Evolutionary conservation across 2,113 vertebrate species (phyloP).

Genomic region (Leucopsar rothschildi): DNA sequence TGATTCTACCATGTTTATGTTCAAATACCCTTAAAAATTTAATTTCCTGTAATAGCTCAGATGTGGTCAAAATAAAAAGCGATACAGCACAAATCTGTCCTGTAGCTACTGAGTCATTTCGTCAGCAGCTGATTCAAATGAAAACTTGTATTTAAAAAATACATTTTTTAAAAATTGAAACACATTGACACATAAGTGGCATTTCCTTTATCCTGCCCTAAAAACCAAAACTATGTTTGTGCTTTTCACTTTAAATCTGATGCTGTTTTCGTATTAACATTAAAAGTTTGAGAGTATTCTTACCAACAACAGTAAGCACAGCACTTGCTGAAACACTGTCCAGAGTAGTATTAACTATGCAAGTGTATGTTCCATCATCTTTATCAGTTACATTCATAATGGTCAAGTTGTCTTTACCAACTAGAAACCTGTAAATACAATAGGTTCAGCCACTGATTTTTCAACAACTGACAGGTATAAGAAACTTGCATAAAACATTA

Average conservation of each 20-base stretch:
- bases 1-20: background rate
- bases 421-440: slow-evolving; percentile 77
- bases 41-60: background rate
- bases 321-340: slow-evolving; percentile 91
- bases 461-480: background rate
- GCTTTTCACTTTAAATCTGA: background rate
- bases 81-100: background rate
- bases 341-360: slow-evolving; percentile 90
- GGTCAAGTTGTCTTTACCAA: slow-evolving; percentile 84
- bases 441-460: slow-evolving; percentile 17
- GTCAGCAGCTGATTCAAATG: background rate
- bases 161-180: background rate
- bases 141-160: background rate
- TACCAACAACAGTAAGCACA: slow-evolving; percentile 92
- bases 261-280: background rate
- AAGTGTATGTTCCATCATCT: slow-evolving; percentile 90
- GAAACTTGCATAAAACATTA: background rate
- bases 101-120: background rate
- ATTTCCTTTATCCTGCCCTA: background rate
- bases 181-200: background rate
- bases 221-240: background rate
- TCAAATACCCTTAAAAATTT: background rate
- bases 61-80: background rate
- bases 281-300: slow-evolving; percentile 48
- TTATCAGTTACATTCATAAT: slow-evolving; percentile 83